Conservation (phyloP, 2,888 invertebrate species). For the Monochamus alternatus region DNA sequence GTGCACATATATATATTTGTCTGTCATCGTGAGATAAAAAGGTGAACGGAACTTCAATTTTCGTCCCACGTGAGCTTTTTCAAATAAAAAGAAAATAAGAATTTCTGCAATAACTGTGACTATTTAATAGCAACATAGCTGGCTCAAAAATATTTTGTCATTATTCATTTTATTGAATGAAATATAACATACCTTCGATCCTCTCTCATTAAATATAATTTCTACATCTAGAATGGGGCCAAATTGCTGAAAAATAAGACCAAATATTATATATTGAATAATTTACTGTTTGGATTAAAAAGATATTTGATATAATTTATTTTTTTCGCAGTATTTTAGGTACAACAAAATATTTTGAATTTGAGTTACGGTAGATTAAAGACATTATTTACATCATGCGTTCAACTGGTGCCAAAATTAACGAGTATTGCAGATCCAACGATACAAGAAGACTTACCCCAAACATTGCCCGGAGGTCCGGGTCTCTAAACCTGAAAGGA, state of each 20-base stretch:
- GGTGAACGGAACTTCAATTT: not conserved
- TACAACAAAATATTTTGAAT: too few relatives aligned
- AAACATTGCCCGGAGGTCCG: constrained; percentile 98
- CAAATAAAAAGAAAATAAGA: constrained; percentile 29
- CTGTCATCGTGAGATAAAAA: not conserved
- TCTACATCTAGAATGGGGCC: constrained; percentile 99
- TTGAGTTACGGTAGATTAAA: too few relatives aligned
- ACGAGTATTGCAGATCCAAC: not conserved
- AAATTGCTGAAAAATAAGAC: constrained; percentile 89
- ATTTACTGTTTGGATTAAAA: too few relatives aligned
- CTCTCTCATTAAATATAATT: constrained; percentile 99
- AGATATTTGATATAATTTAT: too few relatives aligned
- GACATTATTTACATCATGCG: too few relatives aligned
- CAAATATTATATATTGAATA: not conserved
- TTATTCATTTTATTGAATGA: constrained; percentile 43
- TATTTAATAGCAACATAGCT: constrained; percentile 68
- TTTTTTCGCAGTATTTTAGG: too few relatives aligned
- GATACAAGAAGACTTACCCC: constrained; percentile 81
- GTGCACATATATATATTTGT: constrained; percentile 8
- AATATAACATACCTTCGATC: constrained; percentile 93
- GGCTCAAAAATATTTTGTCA: constrained; percentile 61
- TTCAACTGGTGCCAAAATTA: too few relatives aligned
- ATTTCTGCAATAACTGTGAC: constrained; percentile 55
- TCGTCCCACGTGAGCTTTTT: constrained; percentile 15
- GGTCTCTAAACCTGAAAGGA: constrained; percentile 99